Percentiles rank a stretch among this genome's conserved stretches.
Conservation (phyloP, 2,888 invertebrate species). For the Hyppa rectilinea region DNA sequence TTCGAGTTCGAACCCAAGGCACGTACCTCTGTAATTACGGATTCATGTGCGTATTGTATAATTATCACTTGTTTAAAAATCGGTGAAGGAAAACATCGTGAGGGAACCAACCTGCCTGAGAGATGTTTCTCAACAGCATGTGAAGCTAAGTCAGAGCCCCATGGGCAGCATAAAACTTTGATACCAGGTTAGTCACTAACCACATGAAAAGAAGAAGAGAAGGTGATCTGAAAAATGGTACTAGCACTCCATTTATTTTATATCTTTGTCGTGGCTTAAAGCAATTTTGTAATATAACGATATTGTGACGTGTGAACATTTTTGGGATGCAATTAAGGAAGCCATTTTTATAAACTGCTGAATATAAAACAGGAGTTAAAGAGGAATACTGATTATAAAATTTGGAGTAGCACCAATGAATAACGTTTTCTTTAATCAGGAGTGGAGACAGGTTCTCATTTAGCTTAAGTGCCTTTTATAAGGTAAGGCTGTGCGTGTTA, state of each 20-base stretch:
- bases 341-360: constrained; percentile 12
- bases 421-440: constrained; percentile 18
- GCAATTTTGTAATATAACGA: constrained; percentile 6
- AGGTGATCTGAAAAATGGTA: background rate
- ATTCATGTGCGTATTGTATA: too few relatives aligned
- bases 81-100: too few relatives aligned
- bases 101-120: too few relatives aligned
- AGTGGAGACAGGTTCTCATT: constrained; percentile 17
- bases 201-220: too few relatives aligned
- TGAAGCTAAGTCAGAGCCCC: too few relatives aligned
- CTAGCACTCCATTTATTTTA: constrained; percentile 30
- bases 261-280: background rate
- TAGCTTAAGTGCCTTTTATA: constrained; percentile 28
- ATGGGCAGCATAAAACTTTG: too few relatives aligned
- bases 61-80: too few relatives aligned
- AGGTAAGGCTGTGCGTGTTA: background rate
- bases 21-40: too few relatives aligned
- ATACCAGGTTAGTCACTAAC: too few relatives aligned
- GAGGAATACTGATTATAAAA: constrained; percentile 26
- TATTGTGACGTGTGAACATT: constrained; percentile 6
- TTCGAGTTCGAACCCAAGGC: too few relatives aligned
- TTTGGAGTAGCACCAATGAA: constrained; percentile 16
- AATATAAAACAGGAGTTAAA: constrained; percentile 30
- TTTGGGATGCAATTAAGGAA: constrained; percentile 25
- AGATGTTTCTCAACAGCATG: too few relatives aligned